phyloP scores from a whole-genome alignment of 2,113 vertebrate species.

The Larimichthys polyactis region DNA sequence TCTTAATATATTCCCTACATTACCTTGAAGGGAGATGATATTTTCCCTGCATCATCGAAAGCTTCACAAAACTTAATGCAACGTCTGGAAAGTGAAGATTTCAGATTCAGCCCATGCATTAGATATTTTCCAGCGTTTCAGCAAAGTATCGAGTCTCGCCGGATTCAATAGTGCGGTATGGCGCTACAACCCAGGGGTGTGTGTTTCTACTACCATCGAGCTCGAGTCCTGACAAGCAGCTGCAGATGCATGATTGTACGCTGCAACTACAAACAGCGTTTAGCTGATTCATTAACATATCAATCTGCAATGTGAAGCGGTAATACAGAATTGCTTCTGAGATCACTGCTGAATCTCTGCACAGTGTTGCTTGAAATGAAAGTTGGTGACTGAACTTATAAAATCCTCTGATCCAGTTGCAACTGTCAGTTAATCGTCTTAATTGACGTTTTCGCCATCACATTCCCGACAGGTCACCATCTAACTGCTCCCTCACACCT shows the following conservation, averaged over 20 bases:
- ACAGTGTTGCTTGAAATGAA: background rate
- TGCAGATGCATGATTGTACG: background rate
- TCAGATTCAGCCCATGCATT: slow-evolving; percentile 3
- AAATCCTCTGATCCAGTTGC: slow-evolving; percentile 22
- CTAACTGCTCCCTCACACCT: slow-evolving; percentile 27
- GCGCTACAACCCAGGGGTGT: background rate
- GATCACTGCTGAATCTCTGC: background rate
- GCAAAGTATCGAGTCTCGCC: background rate
- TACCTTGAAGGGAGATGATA: slow-evolving; percentile 7
- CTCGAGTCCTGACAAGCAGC: background rate
- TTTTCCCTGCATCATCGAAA: background rate
- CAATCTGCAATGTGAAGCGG: background rate
- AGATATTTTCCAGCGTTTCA: background rate
- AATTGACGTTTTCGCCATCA: slow-evolving; percentile 46
- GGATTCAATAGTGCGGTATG: background rate
- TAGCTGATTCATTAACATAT: background rate
- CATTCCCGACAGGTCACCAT: slow-evolving; percentile 6
- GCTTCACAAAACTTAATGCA: background rate
- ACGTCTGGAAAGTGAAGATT: background rate
- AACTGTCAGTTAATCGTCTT: slow-evolving; percentile 39
- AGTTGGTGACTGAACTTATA: background rate
- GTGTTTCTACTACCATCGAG: background rate
- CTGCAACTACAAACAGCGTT: background rate
- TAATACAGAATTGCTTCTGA: background rate
- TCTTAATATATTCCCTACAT: slow-evolving; percentile 1